Percentiles rank a stretch among this genome's conserved stretches.
These are phyloP conservation scores for Orthonevra nobilis DNA, from an alignment of 2,888 invertebrate genomes.

Conservation along the genomic window DNA sequence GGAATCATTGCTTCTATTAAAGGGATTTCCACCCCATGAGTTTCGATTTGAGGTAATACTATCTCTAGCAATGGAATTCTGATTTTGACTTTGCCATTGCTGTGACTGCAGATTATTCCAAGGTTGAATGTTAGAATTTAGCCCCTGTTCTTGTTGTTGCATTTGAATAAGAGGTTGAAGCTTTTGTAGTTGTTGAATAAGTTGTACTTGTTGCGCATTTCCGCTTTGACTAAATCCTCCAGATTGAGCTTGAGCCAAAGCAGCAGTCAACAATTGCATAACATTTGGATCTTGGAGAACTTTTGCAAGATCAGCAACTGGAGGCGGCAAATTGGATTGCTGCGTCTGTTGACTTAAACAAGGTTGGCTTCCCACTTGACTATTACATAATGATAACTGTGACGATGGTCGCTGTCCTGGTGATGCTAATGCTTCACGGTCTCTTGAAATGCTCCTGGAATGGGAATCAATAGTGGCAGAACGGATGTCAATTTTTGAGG, in stretches of 20 bases:
- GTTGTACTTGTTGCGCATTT: constrained; percentile 34
- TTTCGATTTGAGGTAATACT: constrained; percentile 17
- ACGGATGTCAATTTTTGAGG: constrained; percentile 21
- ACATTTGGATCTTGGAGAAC: constrained; percentile 77
- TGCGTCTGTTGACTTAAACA: background rate
- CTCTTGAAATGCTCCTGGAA: constrained; percentile 45
- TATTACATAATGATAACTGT: constrained; percentile 17
- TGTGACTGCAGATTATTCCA: constrained; percentile 39
- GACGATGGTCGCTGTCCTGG: constrained; percentile 41
- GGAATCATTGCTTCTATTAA: constrained; percentile 30
- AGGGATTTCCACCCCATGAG: constrained; percentile 26
- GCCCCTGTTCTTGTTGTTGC: constrained; percentile 36
- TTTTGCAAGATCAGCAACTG: constrained; percentile 73
- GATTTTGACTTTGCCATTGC: constrained; percentile 39
- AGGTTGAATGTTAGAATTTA: constrained; percentile 23
- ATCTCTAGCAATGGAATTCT: constrained; percentile 10
- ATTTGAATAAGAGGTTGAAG: constrained; percentile 43
- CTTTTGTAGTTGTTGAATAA: constrained; percentile 58
- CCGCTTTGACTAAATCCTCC: constrained; percentile 17
- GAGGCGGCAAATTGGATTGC: constrained; percentile 17
- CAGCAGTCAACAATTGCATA: constrained; percentile 76
- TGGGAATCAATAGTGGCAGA: background rate
- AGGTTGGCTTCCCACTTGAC: too few species aligned
- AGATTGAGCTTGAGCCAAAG: constrained; percentile 75
- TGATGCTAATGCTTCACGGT: constrained; percentile 29